Evolutionary conservation across 2,888 invertebrate species (phyloP).

Genomic region (Cephalotes varians): DNA sequence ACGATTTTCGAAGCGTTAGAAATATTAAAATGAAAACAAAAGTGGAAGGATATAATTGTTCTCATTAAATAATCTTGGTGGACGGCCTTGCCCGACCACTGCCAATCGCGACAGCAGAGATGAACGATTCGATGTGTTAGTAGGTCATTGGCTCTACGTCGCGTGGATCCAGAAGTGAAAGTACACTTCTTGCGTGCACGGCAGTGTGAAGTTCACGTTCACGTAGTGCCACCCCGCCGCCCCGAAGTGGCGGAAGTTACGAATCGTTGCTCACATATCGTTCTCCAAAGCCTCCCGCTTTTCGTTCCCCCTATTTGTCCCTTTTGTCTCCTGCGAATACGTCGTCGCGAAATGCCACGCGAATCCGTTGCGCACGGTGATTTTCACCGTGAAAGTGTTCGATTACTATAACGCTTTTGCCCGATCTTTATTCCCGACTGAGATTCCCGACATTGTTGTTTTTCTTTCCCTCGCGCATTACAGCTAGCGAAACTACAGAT

Average conservation of each 20-base stretch:
- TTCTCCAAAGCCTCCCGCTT: constrained; percentile 16
- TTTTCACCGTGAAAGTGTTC: constrained; percentile 44
- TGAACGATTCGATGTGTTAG: constrained; percentile 81
- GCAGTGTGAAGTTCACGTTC: constrained; percentile 84
- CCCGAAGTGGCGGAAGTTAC: constrained; percentile 68
- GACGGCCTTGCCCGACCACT: constrained; percentile 67
- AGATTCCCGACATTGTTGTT: not conserved
- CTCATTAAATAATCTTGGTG: constrained; percentile 49
- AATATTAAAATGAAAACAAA: not conserved
- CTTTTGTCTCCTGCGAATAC: constrained; percentile 1
- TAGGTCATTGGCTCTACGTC: constrained; percentile 84
- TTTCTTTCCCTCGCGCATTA: not conserved
- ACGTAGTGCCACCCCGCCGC: constrained; percentile 73
- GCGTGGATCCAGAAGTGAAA: constrained; percentile 83
- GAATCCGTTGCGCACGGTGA: constrained; percentile 14
- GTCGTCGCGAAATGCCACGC: constrained; percentile 31
- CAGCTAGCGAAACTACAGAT: not conserved
- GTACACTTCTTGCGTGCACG: constrained; percentile 79
- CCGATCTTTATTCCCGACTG: not conserved
- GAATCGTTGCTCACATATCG: constrained; percentile 50
- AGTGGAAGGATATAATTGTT: constrained; percentile 30
- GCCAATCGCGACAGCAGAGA: constrained; percentile 39
- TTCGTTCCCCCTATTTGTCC: constrained; percentile 17
- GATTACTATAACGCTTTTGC: constrained; percentile 27
- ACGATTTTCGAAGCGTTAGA: not conserved